Conservation (phyloP, 2,113 vertebrate genomes). For the human (Homo sapiens) region GRCh38 chr2:220337001-220337500, state of each 20-base stretch:
- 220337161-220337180: background rate
- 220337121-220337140: background rate
- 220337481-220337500: background rate
- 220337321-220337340: constrained; percentile 28
- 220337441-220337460: background rate
- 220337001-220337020: constrained; percentile 22
- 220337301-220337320: background rate
- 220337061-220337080: background rate
- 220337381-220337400: background rate
- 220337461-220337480: background rate
- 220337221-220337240: background rate
- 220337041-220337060: background rate
- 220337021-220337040: background rate
- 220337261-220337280: constrained; percentile 37
- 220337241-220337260: background rate
- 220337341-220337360: background rate
- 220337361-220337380: constrained; percentile 37
- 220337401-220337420: background rate
- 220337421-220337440: background rate
- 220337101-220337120: background rate
- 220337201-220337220: background rate
- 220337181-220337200: background rate
- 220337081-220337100: background rate
- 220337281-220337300: background rate
- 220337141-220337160: background rate